A percentile compares a stretch with the other conserved stretches of the same genome.
Evolutionary conservation across 2,113 vertebrate genomes (phyloP).

Genomic region (Ictalurus punctatus): DNA sequence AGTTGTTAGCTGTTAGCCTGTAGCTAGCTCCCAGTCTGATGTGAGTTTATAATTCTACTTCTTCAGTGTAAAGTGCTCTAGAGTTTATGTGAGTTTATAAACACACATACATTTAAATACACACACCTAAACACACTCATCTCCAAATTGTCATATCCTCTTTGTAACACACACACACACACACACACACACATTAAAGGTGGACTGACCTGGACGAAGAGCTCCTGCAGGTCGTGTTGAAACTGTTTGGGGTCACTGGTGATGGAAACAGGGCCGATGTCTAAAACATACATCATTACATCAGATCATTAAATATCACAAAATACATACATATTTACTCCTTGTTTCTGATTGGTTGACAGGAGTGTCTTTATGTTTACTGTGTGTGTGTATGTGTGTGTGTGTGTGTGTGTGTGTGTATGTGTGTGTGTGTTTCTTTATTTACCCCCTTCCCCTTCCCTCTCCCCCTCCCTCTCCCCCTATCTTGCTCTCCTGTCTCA

Average conservation of each 20-base stretch:
- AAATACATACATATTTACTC: not conserved
- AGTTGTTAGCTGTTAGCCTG: not conserved
- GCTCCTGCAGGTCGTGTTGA: slow-evolving; percentile 84
- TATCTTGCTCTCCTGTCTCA: not conserved
- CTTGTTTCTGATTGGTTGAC: not conserved
- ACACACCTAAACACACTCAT: not conserved
- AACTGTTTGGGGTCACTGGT: slow-evolving; percentile 84
- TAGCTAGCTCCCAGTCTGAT: not conserved
- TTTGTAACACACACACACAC: slow-evolving; percentile 9
- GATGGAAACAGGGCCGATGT: slow-evolving; percentile 87
- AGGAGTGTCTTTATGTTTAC: not conserved
- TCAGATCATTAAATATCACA: not conserved
- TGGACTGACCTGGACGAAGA: slow-evolving; percentile 87
- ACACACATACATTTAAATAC: not conserved
- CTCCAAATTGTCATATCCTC: not conserved
- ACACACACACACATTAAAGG: not conserved
- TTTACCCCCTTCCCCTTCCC: not conserved
- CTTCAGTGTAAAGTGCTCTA: not conserved
- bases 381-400: too few relatives aligned
- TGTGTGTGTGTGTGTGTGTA: not conserved
- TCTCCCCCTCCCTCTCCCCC: too few relatives aligned
- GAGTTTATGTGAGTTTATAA: not conserved
- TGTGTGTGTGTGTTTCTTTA: not conserved
- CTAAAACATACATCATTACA: slow-evolving; percentile 61
- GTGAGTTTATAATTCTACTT: not conserved